Base-by-base conservation (phyloP, 2,113 vertebrate genomes). In the Herpailurus yagouaroundi region DNA sequence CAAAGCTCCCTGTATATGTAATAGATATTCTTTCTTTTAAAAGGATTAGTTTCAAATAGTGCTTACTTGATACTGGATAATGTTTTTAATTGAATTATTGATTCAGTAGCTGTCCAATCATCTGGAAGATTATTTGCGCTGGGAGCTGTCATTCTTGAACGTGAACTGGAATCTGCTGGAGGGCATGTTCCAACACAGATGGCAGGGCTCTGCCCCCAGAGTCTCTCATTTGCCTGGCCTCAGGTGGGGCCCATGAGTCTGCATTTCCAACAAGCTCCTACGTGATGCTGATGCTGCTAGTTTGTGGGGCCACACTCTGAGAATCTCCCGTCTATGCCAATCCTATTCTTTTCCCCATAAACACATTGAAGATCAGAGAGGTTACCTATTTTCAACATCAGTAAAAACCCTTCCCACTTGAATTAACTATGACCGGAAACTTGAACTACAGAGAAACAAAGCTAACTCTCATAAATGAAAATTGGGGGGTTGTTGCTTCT, bases 201-300 rank as follows among this genome's bases (percentile, higher is more conserved):
- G 9, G 16, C 5, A 4, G 8, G 74, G 1, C 38, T 86, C 33
- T 10, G 0, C 18, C 38, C 36, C 55, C 5, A 36, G 33, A 95
- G 16, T 31, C 52, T 76, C 52, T 48, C 7, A 79, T 41, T 80
- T 11, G 50, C 4, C 4, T 3, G 15, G 3, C 50, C 57, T 15
- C 27, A 60, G 64, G 19, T 36, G 19, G 27, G 7, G 5, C 31
- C 48, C 5, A 0, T 16, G 36, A 57, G 45, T 36, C 19, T 77
- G 69, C 5, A 16, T 69, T 48, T 64, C 64, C 36, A 48, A 48
- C 3, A 12, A 31, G 52, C 9, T 52, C 36, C 38, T 80, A 10
- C 27, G 1, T 36, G 7, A 5, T 14, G 4, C 9, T 25, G 0
- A 14, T 16, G 0, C 21, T 60, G 27, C 27, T 77, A 10, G 6